phyloP scores from a whole-genome alignment of 2,888 invertebrate genomes.

The Monoplex corrugatus region DNA sequence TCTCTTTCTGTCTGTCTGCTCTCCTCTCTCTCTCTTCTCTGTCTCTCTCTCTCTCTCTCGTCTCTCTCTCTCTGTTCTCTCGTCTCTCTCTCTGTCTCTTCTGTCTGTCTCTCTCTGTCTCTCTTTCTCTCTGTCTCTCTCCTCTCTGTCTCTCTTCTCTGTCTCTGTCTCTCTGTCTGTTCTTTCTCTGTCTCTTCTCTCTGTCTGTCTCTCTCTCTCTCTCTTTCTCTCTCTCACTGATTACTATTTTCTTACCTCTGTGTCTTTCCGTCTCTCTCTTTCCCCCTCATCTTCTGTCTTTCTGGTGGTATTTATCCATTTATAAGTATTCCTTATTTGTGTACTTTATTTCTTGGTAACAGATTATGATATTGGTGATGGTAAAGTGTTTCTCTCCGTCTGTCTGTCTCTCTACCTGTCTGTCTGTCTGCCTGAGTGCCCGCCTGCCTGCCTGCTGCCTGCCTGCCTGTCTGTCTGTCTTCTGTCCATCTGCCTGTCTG shows the following conservation, averaged over 20 bases:
- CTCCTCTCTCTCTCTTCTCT: too few relatives aligned
- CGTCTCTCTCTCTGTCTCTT: too few relatives aligned
- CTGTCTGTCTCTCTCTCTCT: slow-evolving; percentile 21
- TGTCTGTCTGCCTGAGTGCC: background rate
- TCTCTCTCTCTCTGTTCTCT: too few relatives aligned
- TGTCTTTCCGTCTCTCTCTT: background rate
- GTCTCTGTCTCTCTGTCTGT: background rate
- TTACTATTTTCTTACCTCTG: background rate
- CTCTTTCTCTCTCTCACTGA: background rate
- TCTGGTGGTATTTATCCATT: background rate
- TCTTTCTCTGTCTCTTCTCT: slow-evolving; percentile 7
- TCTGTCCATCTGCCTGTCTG: too few relatives aligned
- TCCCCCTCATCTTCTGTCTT: background rate
- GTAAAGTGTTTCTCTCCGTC: background rate
- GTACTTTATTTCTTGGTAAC: background rate
- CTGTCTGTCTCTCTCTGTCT: too few relatives aligned
- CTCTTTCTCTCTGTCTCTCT: background rate
- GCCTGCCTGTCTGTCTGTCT: too few relatives aligned
- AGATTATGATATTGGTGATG: too few relatives aligned
- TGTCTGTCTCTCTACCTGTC: background rate
- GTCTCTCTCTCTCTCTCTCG: too few relatives aligned
- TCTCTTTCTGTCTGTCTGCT: too few relatives aligned
- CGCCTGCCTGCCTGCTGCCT: too few relatives aligned
- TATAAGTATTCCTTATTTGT: background rate
- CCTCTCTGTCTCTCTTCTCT: background rate